Base-by-base conservation (phyloP, 1,140 invertebrate genomes). In the Linepithema humile region DNA sequence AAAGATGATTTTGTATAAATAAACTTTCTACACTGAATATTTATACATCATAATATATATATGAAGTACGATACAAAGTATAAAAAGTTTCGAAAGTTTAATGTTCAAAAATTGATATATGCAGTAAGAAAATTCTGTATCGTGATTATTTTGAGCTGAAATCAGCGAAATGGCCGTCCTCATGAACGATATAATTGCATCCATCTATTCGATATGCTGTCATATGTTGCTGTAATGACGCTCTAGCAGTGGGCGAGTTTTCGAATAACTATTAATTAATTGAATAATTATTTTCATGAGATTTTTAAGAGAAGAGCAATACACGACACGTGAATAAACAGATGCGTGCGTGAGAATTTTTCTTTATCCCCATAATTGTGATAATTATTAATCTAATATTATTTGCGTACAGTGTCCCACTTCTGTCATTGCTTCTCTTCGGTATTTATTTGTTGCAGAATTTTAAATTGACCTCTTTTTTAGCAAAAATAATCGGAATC, bases 351-450 rank as follows among this genome's bases (percentile, higher is more conserved):
- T 26, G 38, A 53, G 17, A 10, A 82, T 20, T 70, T 38, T 45
- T 48, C 20, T 26, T 80, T 78, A 80, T 65, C 60, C 53, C 29
- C 43, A 35, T 85, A 85, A 88, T 74, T 85, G 57, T 48, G 86
- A 88, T 85, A 85, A 88, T 86, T 73, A 85, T 83, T 82, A 85
- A 38, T 65, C 26, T n/a, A 69, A 77, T 73, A 26, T 12, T 32
- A 15, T 40, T 60, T 32, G 40, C 15, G 29, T 26, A 35, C n/a
- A 15, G 35, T 32, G 57, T 32, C 9, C 26, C 38, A 23, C 23
- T 32, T 17, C 15, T 26, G 12, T 12, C 2, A 15, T n/a, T 60
- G n/a, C n/a, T 32, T 10, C 35, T 55, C 23, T 38, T 15, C 0
- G 15, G 1, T 3, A 0, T 9, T 5, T 17, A 40, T 10, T n/a